phyloP scores from a whole-genome alignment of 1,140 invertebrate genomes.

The Heliothis virescens region DNA sequence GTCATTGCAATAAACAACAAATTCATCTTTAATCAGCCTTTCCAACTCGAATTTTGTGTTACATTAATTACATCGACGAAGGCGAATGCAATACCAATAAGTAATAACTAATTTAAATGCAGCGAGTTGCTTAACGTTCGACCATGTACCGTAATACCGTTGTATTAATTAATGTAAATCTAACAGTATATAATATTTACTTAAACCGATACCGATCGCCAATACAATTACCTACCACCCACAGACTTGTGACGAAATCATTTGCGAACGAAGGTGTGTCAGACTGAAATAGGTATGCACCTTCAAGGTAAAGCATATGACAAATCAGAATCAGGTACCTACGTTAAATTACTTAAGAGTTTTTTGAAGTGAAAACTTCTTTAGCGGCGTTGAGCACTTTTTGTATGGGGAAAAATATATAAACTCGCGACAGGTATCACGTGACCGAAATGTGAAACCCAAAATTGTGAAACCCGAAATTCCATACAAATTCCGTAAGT shows the following conservation, averaged over 20 bases:
- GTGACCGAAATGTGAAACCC: too few relatives aligned
- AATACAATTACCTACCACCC: conserved; percentile 63
- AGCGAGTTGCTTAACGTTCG: conserved; percentile 35
- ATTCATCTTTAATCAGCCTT: not conserved
- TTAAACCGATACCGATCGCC: conserved; percentile 49
- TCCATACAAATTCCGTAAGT: too few relatives aligned
- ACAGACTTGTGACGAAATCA: conserved; percentile 63
- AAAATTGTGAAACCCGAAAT: too few relatives aligned
- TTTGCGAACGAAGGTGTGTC: conserved; percentile 63
- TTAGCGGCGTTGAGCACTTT: too few relatives aligned
- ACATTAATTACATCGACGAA: conserved; percentile 11
- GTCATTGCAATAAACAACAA: not conserved
- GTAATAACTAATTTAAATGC: conserved; percentile 42
- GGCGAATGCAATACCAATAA: conserved; percentile 37
- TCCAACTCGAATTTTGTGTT: conserved; percentile 11
- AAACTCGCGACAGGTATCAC: too few relatives aligned
- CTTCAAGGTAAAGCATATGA: conserved; percentile 19
- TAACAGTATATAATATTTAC: conserved; percentile 58
- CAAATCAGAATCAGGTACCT: conserved; percentile 1
- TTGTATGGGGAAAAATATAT: too few relatives aligned
- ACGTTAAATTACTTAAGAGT: not conserved
- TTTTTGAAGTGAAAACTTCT: too few relatives aligned
- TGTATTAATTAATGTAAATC: conserved; percentile 62
- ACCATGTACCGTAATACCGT: conserved; percentile 49
- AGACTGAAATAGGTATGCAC: conserved; percentile 15